phyloP scores from a whole-genome alignment of 92 coral and sea anemone genomes.

The Pocillopora grandis region DNA sequence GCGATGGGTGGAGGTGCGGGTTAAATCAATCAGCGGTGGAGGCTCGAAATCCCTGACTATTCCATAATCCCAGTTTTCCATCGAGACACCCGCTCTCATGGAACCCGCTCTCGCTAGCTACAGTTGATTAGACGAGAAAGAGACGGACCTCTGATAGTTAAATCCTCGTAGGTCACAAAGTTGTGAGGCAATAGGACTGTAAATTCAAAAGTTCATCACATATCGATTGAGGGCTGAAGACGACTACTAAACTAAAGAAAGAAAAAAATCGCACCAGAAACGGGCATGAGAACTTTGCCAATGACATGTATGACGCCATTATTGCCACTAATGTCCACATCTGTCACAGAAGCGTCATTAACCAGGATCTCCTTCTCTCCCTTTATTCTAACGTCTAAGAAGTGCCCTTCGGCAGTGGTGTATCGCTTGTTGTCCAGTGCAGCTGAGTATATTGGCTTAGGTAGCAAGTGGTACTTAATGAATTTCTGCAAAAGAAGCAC shows the following conservation, averaged over 20 bases:
- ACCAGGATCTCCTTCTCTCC: slow-evolving; percentile 47
- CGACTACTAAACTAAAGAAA: neutral
- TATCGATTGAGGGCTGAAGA: no score
- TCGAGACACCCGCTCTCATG: no score
- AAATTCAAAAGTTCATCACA: no score
- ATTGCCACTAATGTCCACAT: slow-evolving; percentile 62
- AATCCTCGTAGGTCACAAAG: no score
- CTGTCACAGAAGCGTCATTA: slow-evolving; percentile 67
- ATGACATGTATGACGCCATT: slow-evolving; percentile 80
- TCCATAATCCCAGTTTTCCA: no score
- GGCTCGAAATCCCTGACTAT: no score
- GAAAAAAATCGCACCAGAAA: slow-evolving; percentile 54
- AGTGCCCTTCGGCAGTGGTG: slow-evolving; percentile 54
- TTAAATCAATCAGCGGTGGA: no score
- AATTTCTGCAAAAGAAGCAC: slow-evolving; percentile 46
- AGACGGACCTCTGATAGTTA: no score
- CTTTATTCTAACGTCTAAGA: slow-evolving; percentile 46
- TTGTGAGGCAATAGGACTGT: no score
- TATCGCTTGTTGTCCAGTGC: slow-evolving; percentile 50
- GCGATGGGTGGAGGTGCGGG: no score
- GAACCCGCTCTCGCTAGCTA: no score
- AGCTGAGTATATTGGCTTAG: slow-evolving; percentile 58
- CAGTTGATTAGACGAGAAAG: no score
- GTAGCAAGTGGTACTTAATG: slow-evolving; percentile 68
- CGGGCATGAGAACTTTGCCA: slow-evolving; percentile 71